Evolutionary conservation across 2,113 vertebrate genomes (phyloP).

Genomic region (Sinosuthora webbiana): DNA sequence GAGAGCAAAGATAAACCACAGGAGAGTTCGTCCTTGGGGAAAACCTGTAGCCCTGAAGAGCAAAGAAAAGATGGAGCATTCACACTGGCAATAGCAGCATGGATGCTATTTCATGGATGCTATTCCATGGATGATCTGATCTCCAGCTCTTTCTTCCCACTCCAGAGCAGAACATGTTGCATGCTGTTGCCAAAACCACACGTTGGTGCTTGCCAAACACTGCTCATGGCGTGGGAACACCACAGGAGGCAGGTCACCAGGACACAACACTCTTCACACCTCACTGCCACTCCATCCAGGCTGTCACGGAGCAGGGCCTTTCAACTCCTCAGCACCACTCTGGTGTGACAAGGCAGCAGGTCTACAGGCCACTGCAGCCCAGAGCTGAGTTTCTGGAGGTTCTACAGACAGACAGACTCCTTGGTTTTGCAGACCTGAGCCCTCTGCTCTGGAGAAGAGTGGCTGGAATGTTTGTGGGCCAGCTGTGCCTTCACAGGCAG

Average conservation of each 20-base stretch:
- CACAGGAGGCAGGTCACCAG: neutral
- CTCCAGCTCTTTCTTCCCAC: neutral
- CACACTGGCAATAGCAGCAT: neutral
- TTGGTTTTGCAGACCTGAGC: neutral
- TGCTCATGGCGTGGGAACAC: neutral
- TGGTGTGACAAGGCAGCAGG: neutral
- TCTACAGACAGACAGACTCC: neutral
- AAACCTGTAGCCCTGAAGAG: neutral
- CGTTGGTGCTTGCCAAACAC: fast-evolving
- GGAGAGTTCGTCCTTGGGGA: neutral
- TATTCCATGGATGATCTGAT: neutral
- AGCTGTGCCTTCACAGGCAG: neutral
- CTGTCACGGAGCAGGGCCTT: neutral
- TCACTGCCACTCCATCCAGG: neutral
- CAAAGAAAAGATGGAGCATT: neutral
- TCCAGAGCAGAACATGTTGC: neutral
- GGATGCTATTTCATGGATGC: neutral
- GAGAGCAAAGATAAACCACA: neutral
- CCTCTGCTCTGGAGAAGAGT: neutral
- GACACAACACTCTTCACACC: neutral
- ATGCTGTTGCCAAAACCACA: neutral
- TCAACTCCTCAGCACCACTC: neutral
- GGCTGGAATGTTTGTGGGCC: neutral
- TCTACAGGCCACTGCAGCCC: neutral
- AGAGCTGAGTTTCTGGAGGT: neutral